Conservation (phyloP, 2,113 vertebrate genomes). For the Myodes glareolus region DNA sequence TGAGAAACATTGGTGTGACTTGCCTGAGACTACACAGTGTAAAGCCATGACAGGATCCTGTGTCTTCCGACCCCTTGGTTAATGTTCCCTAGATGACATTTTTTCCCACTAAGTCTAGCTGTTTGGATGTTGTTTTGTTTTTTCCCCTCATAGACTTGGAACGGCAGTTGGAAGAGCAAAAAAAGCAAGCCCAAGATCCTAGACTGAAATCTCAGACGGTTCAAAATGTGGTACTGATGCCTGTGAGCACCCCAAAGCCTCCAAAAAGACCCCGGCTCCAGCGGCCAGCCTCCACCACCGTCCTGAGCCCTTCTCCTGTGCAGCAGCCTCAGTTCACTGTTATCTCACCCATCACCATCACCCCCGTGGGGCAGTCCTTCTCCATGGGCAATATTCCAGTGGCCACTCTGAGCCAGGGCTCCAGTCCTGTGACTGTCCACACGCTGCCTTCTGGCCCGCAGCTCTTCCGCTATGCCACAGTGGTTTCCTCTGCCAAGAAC, state of each 20-base stretch:
- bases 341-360: constrained; percentile 89
- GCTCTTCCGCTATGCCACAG: constrained; percentile 92
- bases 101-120: background rate
- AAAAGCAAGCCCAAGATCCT: constrained; percentile 90
- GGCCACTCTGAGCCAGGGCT: constrained; percentile 90
- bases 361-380: constrained; percentile 90
- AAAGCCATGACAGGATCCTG: background rate
- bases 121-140: background rate
- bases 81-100: background rate
- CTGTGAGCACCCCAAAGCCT: constrained; percentile 88
- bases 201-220: constrained; percentile 90
- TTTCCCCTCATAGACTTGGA: constrained; percentile 89
- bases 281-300: constrained; percentile 93
- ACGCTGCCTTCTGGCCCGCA: constrained; percentile 92
- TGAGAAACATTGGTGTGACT: constrained; percentile 1
- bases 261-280: constrained; percentile 95
- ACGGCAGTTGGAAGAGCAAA: constrained; percentile 95
- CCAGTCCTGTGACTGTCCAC: constrained; percentile 89
- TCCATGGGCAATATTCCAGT: constrained; percentile 90
- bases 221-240: constrained; percentile 91
- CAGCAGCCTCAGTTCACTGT: constrained; percentile 93
- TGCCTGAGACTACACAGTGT: background rate
- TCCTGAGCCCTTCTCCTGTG: constrained; percentile 89
- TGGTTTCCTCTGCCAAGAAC: constrained; percentile 89
- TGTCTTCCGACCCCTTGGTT: background rate